These are phyloP conservation scores for Homalodisca vitripennis DNA, from an alignment of 1,140 invertebrate species.

Conservation along the genomic window DNA sequence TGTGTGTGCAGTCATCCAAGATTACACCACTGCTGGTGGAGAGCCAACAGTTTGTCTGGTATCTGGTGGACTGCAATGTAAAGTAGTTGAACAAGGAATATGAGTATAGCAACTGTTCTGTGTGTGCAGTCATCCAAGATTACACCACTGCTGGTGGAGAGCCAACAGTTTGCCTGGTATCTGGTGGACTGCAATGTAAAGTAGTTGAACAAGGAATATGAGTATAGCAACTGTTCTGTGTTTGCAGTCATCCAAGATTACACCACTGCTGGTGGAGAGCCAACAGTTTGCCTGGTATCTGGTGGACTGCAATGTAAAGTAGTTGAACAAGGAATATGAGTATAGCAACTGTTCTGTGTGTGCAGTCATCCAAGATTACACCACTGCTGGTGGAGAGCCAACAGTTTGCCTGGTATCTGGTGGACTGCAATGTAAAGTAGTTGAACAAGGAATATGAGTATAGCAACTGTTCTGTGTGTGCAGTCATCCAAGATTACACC, in stretches of 20 bases:
- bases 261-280: constrained; percentile 59
- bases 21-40: constrained; percentile 57
- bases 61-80: constrained; percentile 63
- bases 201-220: too few relatives aligned
- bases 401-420: constrained; percentile 65
- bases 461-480: too few relatives aligned
- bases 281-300: constrained; percentile 68
- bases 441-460: too few relatives aligned
- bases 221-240: too few relatives aligned
- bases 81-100: too few relatives aligned
- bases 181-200: constrained; percentile 63
- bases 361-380: constrained; percentile 52
- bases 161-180: constrained; percentile 69
- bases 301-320: constrained; percentile 63
- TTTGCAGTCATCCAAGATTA: too few relatives aligned
- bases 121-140: too few relatives aligned
- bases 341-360: too few relatives aligned
- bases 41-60: constrained; percentile 68
- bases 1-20: too few relatives aligned
- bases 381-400: constrained; percentile 61
- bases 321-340: too few relatives aligned
- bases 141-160: constrained; percentile 57
- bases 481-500: constrained; percentile 53
- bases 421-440: too few relatives aligned
- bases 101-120: too few relatives aligned